Conservation (phyloP, 92 coral and sea anemone genomes). For the Isaurus tuberculatus region DNA sequence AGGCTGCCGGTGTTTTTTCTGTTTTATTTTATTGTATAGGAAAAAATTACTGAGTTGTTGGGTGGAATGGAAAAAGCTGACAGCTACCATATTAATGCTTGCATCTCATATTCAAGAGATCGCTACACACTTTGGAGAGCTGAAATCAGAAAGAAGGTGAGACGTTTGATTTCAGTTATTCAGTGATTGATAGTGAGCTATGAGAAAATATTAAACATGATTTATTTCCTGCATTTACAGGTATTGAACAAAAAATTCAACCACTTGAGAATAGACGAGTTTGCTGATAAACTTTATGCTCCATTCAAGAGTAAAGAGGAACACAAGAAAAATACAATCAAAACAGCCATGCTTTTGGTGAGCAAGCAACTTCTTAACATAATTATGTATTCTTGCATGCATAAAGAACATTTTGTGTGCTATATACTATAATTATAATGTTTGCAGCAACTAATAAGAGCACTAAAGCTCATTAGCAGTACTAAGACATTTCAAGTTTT, state of each 20-base stretch:
- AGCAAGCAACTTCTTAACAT: no score
- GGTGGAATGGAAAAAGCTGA: slow-evolving; percentile 74
- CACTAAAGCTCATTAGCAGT: no score
- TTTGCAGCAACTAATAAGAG: no score
- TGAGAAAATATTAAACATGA: no score
- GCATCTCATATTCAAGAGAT: slow-evolving; percentile 72
- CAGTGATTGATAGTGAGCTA: no score
- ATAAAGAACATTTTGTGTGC: no score
- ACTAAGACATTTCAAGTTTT: no score
- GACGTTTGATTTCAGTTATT: no score
- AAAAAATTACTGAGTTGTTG: slow-evolving; percentile 59
- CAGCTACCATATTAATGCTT: slow-evolving; percentile 66
- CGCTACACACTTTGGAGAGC: slow-evolving; percentile 78
- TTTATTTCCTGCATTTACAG: slow-evolving; percentile 31
- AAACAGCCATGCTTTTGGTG: slow-evolving; percentile 74
- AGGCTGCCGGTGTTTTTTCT: no score
- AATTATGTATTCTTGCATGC: no score
- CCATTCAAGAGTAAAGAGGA: slow-evolving; percentile 77
- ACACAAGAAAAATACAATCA: slow-evolving; percentile 72
- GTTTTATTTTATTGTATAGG: slow-evolving; percentile 41
- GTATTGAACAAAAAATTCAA: slow-evolving; percentile 75
- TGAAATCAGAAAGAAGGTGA: slow-evolving; percentile 75
- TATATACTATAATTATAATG: no score
- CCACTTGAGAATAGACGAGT: slow-evolving; percentile 62
- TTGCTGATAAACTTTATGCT: slow-evolving; percentile 69